Base-by-base conservation (phyloP, 2,797 vertebrate species). In the Lepus townsendii region DNA sequence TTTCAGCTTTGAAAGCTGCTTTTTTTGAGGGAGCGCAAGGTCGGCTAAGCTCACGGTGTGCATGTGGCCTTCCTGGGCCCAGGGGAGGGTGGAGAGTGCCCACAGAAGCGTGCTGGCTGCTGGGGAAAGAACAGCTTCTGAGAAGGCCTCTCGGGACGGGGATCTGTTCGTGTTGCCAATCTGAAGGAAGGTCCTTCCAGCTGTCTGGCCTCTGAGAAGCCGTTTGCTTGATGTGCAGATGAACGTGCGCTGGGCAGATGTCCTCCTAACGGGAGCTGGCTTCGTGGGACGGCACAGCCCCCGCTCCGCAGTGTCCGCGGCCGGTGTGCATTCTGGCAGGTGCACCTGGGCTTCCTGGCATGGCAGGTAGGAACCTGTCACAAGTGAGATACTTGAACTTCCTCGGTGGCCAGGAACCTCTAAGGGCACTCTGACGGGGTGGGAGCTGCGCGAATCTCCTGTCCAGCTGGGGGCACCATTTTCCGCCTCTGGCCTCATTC, bases 311-410 rank as follows among this genome's bases (percentile, higher is more conserved):
- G 68, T 22, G 3, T 17, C 7, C n/a, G 57, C 72, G 24, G n/a
- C 54, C 30, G 3, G 10, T 22, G 38, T 24, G 20, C 60, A 38
- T 47, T 83, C 72, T 50, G 75, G 69, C 22, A 27, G 50, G 9
- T 50, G 0, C 13, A 27, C 83, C 72, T 79, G 3, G 0, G 1
- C n/a, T 50, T 87, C 91, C 26, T 84, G 80, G 85, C 16, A 0
- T 22, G 19, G n/a, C 65, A 69, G 30, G 14, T 26, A 80, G 63
- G 66, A 88, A 66, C 76, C 26, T 66, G 47, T 35, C 95, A 79
- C 93, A 97, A 54, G 96, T 83, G 86, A 60, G 95, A 93, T 97
- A 98, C 97, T 97, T 97, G 96, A 97, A 98, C 97, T 96, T 95
- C 77, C 95, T 96, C 93, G 96, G 88, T 92, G 96, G 91, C 88